These are phyloP conservation scores for Itoplectis maculator DNA, from an alignment of 2,888 invertebrate species.

Conservation along the genomic window DNA sequence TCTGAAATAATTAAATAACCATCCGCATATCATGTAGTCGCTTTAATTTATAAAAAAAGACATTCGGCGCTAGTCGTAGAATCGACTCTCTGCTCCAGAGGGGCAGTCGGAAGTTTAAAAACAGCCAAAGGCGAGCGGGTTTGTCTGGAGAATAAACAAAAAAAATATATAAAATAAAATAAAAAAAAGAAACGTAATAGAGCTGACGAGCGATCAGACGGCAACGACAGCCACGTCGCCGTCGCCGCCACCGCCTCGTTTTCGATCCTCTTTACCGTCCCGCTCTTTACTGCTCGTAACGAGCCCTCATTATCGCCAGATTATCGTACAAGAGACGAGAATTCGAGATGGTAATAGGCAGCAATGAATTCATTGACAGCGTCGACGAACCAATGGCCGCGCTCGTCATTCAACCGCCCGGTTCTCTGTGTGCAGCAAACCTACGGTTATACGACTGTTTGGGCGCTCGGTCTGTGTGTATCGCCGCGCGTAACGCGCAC, in stretches of 20 bases:
- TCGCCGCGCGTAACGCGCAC: not conserved
- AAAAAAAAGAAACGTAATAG: not conserved
- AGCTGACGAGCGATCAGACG: not conserved
- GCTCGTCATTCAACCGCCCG: constrained; percentile 77
- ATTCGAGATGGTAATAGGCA: constrained; percentile 78
- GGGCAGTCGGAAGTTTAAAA: too few species aligned
- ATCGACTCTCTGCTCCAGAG: too few species aligned
- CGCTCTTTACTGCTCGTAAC: constrained; percentile 74
- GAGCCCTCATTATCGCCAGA: constrained; percentile 81
- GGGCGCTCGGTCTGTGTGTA: constrained; percentile 3
- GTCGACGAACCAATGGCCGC: constrained; percentile 77
- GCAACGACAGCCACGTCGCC: not conserved
- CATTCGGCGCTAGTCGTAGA: too few species aligned
- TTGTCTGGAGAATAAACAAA: not conserved
- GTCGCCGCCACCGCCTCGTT: constrained; percentile 25
- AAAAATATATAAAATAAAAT: not conserved
- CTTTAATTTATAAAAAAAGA: too few species aligned
- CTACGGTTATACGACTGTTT: not conserved
- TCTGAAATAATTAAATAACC: too few species aligned
- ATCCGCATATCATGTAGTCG: too few species aligned
- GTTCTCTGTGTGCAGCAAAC: constrained; percentile 31
- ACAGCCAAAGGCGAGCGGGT: not conserved
- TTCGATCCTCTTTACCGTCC: constrained; percentile 38
- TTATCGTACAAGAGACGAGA: constrained; percentile 80
- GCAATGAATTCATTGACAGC: constrained; percentile 81